phyloP scores from a whole-genome alignment of 2,113 vertebrate genomes.

The Gallinago paraguaiae region DNA sequence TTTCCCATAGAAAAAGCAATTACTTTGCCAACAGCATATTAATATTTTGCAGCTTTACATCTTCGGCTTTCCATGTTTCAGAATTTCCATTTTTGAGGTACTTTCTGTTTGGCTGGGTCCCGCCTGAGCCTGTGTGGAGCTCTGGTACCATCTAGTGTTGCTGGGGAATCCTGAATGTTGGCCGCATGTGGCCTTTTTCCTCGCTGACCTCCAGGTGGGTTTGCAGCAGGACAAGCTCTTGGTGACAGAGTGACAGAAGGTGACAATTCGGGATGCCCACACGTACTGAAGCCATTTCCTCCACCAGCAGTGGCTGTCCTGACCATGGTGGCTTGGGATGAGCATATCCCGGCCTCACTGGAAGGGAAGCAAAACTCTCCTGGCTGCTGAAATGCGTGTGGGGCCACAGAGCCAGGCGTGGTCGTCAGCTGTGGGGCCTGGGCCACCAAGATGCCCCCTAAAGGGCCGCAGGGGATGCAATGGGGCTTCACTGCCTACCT shows the following conservation, averaged over 20 bases:
- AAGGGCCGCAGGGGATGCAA: fast-evolving
- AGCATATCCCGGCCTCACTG: too few relatives aligned
- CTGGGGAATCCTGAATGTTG: neutral
- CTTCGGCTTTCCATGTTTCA: neutral
- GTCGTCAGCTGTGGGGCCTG: neutral
- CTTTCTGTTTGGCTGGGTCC: fast-evolving
- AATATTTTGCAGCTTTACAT: neutral
- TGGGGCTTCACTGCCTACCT: fast-evolving
- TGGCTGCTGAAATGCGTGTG: fast-evolving
- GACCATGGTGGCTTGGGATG: fast-evolving
- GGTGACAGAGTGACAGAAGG: neutral
- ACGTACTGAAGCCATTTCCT: fast-evolving
- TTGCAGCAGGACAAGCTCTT: neutral
- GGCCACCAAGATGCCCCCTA: neutral
- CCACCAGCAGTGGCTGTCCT: neutral
- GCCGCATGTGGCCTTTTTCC: neutral
- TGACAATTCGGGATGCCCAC: fast-evolving
- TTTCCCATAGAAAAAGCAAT: neutral
- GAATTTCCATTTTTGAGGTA: neutral
- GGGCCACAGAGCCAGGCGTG: fast-evolving
- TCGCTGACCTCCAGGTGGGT: fast-evolving
- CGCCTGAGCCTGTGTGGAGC: neutral
- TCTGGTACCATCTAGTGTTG: slow-evolving; percentile 59
- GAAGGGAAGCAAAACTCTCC: fast-evolving
- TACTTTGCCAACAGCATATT: neutral